phyloP scores from a whole-genome alignment of 2,113 vertebrate genomes.

The Panurus biarmicus region DNA sequence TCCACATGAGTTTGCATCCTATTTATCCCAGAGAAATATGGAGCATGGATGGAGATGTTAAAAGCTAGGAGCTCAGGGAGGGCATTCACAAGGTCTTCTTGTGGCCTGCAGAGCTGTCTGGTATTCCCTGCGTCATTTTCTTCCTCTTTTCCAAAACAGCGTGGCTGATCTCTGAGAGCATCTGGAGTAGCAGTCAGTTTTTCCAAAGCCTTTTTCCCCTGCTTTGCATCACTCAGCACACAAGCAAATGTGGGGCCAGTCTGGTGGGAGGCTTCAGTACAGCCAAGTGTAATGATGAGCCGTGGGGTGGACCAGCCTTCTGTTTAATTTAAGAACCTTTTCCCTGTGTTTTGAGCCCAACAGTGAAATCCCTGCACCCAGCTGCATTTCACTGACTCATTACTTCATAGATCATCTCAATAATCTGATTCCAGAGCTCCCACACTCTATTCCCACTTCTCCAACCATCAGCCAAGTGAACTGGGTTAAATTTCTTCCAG shows the following conservation, averaged over 20 bases:
- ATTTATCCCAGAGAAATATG: neutral
- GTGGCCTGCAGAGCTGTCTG: neutral
- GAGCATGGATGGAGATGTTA: neutral
- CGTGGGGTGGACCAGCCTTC: neutral
- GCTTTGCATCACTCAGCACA: neutral
- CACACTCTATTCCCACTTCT: constrained; percentile 51
- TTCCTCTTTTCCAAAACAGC: neutral
- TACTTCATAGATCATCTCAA: constrained; percentile 58
- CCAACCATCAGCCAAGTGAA: constrained; percentile 29
- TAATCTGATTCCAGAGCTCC: constrained; percentile 56
- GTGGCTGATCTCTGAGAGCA: neutral
- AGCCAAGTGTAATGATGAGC: constrained; percentile 8
- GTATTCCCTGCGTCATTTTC: neutral
- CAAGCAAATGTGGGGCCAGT: neutral
- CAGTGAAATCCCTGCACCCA: constrained; percentile 11
- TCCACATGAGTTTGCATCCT: fast-evolving
- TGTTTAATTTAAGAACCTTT: constrained; percentile 22
- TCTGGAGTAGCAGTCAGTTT: constrained; percentile 20
- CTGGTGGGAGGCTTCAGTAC: neutral
- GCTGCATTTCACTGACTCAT: constrained; percentile 51
- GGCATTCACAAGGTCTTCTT: neutral
- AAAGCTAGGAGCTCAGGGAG: neutral
- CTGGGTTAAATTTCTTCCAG: constrained; percentile 45
- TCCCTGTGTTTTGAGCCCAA: neutral
- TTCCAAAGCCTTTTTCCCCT: neutral